Percentiles rank a stretch among this genome's conserved stretches.
Conservation (phyloP, 2,797 vertebrate genomes). For the Aulostomus chinensis region DNA sequence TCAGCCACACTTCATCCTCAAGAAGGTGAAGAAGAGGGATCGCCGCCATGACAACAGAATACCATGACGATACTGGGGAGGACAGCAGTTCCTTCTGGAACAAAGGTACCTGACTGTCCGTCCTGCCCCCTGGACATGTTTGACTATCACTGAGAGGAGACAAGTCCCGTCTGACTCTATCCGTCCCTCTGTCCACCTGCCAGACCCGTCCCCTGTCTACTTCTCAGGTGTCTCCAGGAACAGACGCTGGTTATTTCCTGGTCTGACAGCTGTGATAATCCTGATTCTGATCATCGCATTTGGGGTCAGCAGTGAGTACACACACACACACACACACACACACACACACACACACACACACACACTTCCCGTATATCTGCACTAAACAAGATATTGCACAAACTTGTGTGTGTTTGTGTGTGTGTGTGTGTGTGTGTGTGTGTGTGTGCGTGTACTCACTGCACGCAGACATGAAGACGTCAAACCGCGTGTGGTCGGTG, state of each 20-base stretch:
- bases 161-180: not conserved
- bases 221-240: slow-evolving; percentile 17
- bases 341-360: not conserved
- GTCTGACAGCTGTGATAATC: slow-evolving; percentile 11
- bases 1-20: not conserved
- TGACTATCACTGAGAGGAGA: too few species aligned
- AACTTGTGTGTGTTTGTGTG: not conserved
- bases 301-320: slow-evolving; percentile 57
- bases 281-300: slow-evolving; percentile 52
- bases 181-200: not conserved
- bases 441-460: not conserved
- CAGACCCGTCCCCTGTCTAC: slow-evolving; percentile 27
- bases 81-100: slow-evolving; percentile 37
- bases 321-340: slow-evolving; percentile 11
- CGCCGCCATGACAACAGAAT: slow-evolving; percentile 22
- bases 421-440: not conserved
- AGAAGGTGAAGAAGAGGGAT: not conserved
- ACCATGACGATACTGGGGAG: slow-evolving; percentile 39
- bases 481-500: slow-evolving; percentile 23
- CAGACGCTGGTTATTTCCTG: slow-evolving; percentile 50
- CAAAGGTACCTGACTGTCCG: slow-evolving; percentile 26
- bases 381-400: not conserved
- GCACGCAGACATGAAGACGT: slow-evolving; percentile 11
- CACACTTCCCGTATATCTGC: not conserved
- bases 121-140: not conserved